Evolutionary conservation across 2,888 invertebrate genomes (phyloP), one percentile per base, ranked within the genome.

Genomic region (Sycophila texana): DNA sequence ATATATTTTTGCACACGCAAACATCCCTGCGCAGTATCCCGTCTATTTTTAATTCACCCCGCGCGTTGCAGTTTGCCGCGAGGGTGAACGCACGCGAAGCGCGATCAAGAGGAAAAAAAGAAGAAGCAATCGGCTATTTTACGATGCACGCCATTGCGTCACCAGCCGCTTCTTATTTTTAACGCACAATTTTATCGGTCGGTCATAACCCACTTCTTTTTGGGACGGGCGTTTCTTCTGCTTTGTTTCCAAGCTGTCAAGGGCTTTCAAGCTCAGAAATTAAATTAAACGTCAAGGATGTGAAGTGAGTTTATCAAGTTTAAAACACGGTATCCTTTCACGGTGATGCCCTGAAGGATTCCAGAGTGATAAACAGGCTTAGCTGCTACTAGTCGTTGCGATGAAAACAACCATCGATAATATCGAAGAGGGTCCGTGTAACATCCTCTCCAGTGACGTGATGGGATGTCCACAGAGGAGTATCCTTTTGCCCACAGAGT

Each of bases 41-140:
- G 12, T n/a, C 57, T 77, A 77, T 77, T 77, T 77, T 71, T 71
- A 71, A 71, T 67, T 14, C 55, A 30, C 49, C 13, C 1, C 58
- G 22, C 53, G 55, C 14, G 30, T 30, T 58, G 39, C 12, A 47
- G 39, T 55, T 10, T 47, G 22, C 53, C 14, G 12, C 14, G 18
- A 47, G 66, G 77, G 77, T 77, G 49, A 77, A 77, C 55, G 77
- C 13, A 60, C 77, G 66, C 16, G 53, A 53, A 4, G n/a, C 51
- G 7, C 65, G 63, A 22, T 47, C 63, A 61, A 30, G 47, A 18
- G n/a, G 13, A 12, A 18, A 63, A 47, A 75, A 60, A 39, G 20
- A 66, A 16, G 49, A 57, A 58, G n/a, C n/a, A n/a, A 58, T 53
- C 67, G 20, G 55, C 14, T 65, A 55, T 74, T 74, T 74, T 39